Evolutionary conservation across 2,113 vertebrate species (phyloP).

Genomic region (Periophthalmodon schlosseri): DNA sequence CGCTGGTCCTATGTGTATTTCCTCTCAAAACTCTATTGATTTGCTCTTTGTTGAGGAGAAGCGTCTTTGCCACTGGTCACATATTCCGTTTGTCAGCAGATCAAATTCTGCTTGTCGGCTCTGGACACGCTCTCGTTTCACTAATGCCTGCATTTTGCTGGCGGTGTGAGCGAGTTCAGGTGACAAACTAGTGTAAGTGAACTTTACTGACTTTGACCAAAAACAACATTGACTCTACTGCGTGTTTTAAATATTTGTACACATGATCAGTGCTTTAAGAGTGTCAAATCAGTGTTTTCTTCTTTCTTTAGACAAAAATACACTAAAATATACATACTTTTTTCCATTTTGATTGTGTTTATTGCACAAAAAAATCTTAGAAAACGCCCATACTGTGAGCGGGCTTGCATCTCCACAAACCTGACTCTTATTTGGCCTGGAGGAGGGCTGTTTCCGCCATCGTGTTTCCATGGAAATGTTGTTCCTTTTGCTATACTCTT

Average conservation of each 20-base stretch:
- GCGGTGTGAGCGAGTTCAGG: conserved; percentile 10
- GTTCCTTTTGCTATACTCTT: no score
- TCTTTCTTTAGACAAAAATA: no score
- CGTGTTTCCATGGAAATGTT: no score
- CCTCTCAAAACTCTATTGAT: conserved; percentile 46
- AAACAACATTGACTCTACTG: background rate
- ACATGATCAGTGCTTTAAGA: background rate
- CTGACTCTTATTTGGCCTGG: no score
- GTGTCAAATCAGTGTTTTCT: no score
- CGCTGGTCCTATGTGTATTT: conserved; percentile 39
- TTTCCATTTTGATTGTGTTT: no score
- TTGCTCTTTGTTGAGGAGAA: conserved; percentile 34
- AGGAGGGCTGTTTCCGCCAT: no score
- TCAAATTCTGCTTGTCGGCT: conserved; percentile 54
- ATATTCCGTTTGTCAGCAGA: conserved; percentile 54
- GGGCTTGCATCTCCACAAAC: no score
- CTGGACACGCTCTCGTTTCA: conserved; percentile 53
- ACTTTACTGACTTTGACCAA: background rate
- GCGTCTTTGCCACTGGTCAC: conserved; percentile 19
- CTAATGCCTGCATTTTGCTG: conserved; percentile 46
- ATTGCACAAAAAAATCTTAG: no score
- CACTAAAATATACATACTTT: no score
- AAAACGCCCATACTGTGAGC: no score
- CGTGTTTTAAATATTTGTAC: background rate
- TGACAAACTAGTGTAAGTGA: conserved; percentile 5